These are phyloP conservation scores for Cryptotis parvus DNA, from an alignment of 2,113 vertebrate species.

Conservation along the genomic window DNA sequence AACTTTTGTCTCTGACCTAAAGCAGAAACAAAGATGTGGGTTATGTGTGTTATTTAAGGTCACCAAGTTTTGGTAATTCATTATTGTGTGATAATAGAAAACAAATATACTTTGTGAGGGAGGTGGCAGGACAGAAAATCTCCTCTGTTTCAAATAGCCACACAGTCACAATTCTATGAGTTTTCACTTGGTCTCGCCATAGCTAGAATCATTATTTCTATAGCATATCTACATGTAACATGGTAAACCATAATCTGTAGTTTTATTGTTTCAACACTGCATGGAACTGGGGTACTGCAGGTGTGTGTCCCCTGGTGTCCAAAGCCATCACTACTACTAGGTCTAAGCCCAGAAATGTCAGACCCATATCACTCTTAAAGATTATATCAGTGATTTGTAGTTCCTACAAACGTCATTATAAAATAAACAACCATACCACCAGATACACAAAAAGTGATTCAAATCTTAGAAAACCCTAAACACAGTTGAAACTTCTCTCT, in stretches of 20 bases:
- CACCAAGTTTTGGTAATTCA: background rate
- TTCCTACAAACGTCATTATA: too few relatives aligned
- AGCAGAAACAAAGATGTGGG: background rate
- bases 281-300: too few relatives aligned
- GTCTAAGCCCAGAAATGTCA: too few relatives aligned
- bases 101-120: background rate
- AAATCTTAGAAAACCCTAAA: background rate
- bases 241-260: background rate
- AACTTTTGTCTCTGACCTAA: background rate
- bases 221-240: background rate
- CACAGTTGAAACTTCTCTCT: background rate
- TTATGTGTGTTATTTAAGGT: background rate
- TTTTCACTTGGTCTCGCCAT: background rate
- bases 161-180: background rate
- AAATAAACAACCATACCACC: too few relatives aligned
- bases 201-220: background rate
- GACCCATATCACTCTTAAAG: too few relatives aligned
- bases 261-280: background rate
- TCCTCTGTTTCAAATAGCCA: background rate
- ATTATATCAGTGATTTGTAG: too few relatives aligned
- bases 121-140: background rate
- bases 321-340: too few relatives aligned
- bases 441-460: background rate
- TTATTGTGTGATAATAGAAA: background rate
- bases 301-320: too few relatives aligned